Evolutionary conservation across 2,797 vertebrate species (phyloP).

Genomic region (Melanotaenia parkinsoni): DNA sequence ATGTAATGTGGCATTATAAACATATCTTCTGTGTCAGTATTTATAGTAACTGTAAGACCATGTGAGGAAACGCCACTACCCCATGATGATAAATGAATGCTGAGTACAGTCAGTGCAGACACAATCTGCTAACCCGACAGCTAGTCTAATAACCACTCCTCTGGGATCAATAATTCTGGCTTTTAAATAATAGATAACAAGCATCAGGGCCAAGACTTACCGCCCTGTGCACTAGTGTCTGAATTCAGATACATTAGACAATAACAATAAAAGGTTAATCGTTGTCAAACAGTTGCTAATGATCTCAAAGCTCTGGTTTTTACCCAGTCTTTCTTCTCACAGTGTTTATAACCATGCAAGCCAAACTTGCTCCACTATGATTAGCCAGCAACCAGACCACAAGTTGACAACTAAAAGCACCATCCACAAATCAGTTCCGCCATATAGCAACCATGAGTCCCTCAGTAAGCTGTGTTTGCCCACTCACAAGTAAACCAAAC

Average conservation of each 20-base stretch:
- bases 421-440: background rate
- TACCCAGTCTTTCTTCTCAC: background rate
- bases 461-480: too few species aligned
- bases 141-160: background rate
- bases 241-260: background rate
- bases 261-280: background rate
- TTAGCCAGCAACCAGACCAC: background rate
- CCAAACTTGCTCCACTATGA: background rate
- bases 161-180: background rate
- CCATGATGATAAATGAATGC: background rate
- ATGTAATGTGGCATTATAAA: background rate
- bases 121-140: background rate
- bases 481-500: background rate
- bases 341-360: background rate
- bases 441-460: background rate
- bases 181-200: constrained; percentile 2
- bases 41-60: background rate
- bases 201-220: background rate
- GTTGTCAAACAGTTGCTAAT: background rate
- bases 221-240: background rate
- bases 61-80: background rate
- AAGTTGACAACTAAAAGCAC: background rate
- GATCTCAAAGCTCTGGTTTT: background rate
- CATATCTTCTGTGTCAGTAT: background rate
- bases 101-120: background rate